phyloP scores from a whole-genome alignment of 2,113 vertebrate species.

The Epinephelus fuscoguttatus region DNA sequence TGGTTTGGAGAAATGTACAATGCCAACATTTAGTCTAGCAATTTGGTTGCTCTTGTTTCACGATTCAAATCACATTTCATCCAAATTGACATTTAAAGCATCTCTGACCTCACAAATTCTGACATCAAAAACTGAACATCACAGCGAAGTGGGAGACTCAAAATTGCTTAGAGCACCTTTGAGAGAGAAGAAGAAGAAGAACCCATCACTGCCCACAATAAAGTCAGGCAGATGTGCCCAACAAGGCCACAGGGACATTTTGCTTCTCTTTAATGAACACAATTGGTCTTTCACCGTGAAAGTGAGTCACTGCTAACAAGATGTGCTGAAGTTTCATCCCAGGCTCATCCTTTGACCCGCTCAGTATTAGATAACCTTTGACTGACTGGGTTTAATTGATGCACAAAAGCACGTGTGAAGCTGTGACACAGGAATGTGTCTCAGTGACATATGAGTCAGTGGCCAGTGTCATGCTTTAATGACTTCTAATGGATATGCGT shows the following conservation, averaged over 20 bases:
- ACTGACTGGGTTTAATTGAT: constrained; percentile 58
- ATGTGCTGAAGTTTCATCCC: constrained; percentile 50
- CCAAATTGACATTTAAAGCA: constrained; percentile 26
- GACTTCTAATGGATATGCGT: constrained; percentile 44
- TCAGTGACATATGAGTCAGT: constrained; percentile 49
- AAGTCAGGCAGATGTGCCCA: constrained; percentile 44
- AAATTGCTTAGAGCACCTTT: constrained; percentile 41
- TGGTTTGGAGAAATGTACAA: too few relatives aligned
- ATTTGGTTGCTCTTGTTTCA: not conserved
- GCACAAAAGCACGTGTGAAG: constrained; percentile 52
- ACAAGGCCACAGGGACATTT: constrained; percentile 45
- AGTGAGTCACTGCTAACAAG: constrained; percentile 65
- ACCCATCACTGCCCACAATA: constrained; percentile 36
- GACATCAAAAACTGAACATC: constrained; percentile 26
- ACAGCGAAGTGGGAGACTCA: constrained; percentile 15
- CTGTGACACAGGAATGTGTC: constrained; percentile 33
- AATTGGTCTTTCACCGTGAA: constrained; percentile 53
- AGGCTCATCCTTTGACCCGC: constrained; percentile 57
- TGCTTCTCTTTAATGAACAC: constrained; percentile 55
- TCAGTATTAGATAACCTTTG: constrained; percentile 59
- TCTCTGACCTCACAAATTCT: constrained; percentile 23
- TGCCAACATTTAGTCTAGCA: too few relatives aligned
- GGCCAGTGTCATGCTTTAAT: constrained; percentile 35
- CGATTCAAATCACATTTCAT: constrained; percentile 31
- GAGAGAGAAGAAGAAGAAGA: constrained; percentile 37